Base-by-base conservation (phyloP, 2,888 invertebrate genomes). In the Cryptus armator region DNA sequence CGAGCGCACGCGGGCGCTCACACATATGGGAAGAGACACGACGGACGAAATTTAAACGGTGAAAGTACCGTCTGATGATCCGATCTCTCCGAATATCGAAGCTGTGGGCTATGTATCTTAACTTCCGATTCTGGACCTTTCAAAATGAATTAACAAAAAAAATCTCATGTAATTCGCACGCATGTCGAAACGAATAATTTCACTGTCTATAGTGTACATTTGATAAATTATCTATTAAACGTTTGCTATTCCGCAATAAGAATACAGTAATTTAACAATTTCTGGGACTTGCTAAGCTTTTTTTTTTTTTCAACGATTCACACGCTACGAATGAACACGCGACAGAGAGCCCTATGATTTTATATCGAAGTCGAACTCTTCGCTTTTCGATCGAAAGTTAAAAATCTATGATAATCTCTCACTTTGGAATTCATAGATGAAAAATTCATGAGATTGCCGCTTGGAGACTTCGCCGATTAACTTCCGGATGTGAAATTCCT, bases 41-140 rank as follows among this genome's bases (percentile, higher is more conserved):
- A 68, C 71, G 72, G 56, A 83, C 86, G 86, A 86, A 91, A 90
- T 90, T 91, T 91, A 91, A 91, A 92, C 88, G 92, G 92, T 91
- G 92, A 92, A 92, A 92, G 92, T 91, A 88, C 87, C 75, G 81
- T 67, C 64, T 53, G 85, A 79, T 86, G 51, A 70, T 59, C 79
- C 83, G 85, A 87, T 87, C 86, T 87, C 87, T 87, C 86, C 81
- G 76, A 85, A 87, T 82, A 85, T 86, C 82, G 80, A 70, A 56
- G 48, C 53, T 10, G 16, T 9, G 37, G 53, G 81, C 59, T 64
- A 64, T 75, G 70, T 74, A 48, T 71, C 12, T 44, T 32, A 29
- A 37, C 37, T 56, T 68, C 72, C 76, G 46, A 16, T 67, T 76
- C 48, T 71, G 62, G 67, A 80, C 75, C 59, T 37, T 37, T 37